Conservation (phyloP, 2,113 vertebrate species). For the Scalopus aquaticus region DNA sequence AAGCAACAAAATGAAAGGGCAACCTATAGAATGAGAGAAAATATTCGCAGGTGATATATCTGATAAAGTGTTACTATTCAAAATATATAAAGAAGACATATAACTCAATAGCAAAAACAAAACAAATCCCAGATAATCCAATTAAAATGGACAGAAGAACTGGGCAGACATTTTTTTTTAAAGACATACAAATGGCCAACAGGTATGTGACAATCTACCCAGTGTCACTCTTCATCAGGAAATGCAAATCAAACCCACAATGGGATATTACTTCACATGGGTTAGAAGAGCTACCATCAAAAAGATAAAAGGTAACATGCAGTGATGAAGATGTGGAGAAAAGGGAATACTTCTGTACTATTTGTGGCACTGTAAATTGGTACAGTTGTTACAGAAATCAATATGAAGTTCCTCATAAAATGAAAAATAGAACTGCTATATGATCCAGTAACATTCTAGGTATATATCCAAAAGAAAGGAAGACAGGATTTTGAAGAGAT, state of each 20-base stretch:
- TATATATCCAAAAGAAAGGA: background rate
- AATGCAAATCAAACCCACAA: background rate
- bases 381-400: background rate
- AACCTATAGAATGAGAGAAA: background rate
- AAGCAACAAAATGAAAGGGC: background rate
- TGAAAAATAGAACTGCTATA: background rate
- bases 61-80: too few species aligned
- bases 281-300: background rate
- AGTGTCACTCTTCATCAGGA: background rate
- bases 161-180: too few species aligned
- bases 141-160: too few species aligned
- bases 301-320: background rate
- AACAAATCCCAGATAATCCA: too few species aligned
- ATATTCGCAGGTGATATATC: background rate
- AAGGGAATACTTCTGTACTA: background rate
- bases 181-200: too few species aligned
- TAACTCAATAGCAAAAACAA: too few species aligned
- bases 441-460: background rate
- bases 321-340: background rate
- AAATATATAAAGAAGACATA: too few species aligned
- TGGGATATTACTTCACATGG: background rate
- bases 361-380: background rate
- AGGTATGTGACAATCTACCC: too few species aligned
- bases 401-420: background rate
- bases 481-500: background rate